A percentile compares a stretch with the other conserved stretches of the same genome.
Evolutionary conservation across 64 coral and sea anemone genomes (phyloP).

Genomic region (Catalaphyllia jardinei): DNA sequence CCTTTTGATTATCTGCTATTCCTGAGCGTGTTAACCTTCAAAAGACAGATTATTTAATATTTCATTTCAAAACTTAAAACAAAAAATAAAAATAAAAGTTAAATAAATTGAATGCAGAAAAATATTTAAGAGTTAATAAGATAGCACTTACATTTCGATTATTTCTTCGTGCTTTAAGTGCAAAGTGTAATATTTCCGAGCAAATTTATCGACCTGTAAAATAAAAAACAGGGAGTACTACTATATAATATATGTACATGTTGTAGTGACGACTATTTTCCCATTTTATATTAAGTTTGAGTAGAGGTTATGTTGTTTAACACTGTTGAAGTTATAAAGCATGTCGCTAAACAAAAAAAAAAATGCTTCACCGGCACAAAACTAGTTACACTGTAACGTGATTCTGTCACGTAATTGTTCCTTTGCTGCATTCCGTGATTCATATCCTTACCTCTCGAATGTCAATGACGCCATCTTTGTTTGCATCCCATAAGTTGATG

Average conservation of each 20-base stretch:
- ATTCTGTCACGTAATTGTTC: too few relatives aligned
- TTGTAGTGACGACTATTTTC: too few relatives aligned
- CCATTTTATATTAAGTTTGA: not conserved
- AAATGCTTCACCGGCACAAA: too few relatives aligned
- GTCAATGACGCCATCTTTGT: conserved; percentile 53
- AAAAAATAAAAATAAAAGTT: too few relatives aligned
- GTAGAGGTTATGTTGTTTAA: too few relatives aligned
- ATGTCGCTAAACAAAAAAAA: too few relatives aligned
- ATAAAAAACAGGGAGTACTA: not conserved
- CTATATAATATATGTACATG: too few relatives aligned
- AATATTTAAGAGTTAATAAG: not conserved
- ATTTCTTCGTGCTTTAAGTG: conserved; percentile 11
- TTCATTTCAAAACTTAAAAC: too few relatives aligned
- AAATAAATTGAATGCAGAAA: not conserved
- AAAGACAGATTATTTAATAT: not conserved
- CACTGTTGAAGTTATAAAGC: too few relatives aligned
- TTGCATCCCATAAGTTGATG: conserved; percentile 39
- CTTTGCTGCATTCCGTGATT: not conserved
- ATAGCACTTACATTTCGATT: conserved; percentile 2
- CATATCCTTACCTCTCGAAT: conserved; percentile 41
- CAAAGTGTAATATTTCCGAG: not conserved
- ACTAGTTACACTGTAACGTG: too few relatives aligned
- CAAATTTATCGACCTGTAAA: conserved; percentile 15
- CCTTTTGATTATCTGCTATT: not conserved
- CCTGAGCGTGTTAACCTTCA: not conserved